A percentile compares a stretch with the other conserved stretches of the same genome.
Conservation (phyloP, 2,113 vertebrate species). For the Piaya cayana region DNA sequence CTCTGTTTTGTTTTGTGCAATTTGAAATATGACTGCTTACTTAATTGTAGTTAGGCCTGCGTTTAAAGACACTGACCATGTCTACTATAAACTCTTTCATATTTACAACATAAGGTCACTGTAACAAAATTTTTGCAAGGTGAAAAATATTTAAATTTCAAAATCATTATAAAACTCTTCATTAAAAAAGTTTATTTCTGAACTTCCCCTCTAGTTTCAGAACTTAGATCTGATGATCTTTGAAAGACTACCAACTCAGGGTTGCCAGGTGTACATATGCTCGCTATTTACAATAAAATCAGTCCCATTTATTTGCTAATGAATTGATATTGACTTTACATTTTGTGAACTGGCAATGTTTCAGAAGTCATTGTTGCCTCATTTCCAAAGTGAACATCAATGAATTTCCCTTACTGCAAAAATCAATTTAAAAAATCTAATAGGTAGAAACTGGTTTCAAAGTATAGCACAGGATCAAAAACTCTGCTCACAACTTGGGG, state of each 20-base stretch:
- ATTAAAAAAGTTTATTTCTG: background rate
- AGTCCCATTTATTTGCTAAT: conserved; percentile 65
- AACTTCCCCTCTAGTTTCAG: background rate
- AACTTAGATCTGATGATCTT: background rate
- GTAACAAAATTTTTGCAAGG: background rate
- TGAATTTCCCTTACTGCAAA: conserved; percentile 28
- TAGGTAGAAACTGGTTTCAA: conserved; percentile 50
- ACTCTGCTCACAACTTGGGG: background rate
- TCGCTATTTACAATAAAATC: conserved; percentile 61
- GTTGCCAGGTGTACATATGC: background rate
- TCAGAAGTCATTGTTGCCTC: conserved; percentile 59
- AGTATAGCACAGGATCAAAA: conserved; percentile 4
- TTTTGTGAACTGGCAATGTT: conserved; percentile 32
- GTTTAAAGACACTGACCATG: background rate
- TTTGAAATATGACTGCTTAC: background rate
- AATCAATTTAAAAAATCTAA: conserved; percentile 57
- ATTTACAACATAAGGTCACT: background rate
- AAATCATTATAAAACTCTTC: background rate
- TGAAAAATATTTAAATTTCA: background rate
- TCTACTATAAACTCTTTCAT: background rate
- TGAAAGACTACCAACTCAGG: background rate
- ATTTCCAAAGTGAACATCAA: conserved; percentile 51
- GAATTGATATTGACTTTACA: conserved; percentile 67
- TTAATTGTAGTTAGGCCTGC: background rate
- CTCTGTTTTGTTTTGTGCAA: background rate